Base-by-base conservation (phyloP, 2,888 invertebrate species). In the Norana najaformis region DNA sequence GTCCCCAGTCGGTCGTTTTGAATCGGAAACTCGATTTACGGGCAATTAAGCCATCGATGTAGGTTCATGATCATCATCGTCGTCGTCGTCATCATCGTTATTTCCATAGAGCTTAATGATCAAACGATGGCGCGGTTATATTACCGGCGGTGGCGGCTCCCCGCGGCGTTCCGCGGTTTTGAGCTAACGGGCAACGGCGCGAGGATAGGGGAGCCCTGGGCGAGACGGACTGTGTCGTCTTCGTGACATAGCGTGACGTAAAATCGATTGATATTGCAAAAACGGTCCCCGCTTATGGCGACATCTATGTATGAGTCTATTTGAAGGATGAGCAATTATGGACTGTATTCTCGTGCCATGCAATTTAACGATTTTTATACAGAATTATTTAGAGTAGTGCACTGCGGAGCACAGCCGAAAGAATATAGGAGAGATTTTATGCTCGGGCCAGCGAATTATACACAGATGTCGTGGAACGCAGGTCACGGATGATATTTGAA, bases 21-120 rank as follows among this genome's bases (percentile, higher is more conserved):
- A 69, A 69, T 69, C 69, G 69, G 69, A n/a, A 69, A 69, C 69
- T n/a, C 69, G n/a, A 69, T 69, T n/a, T n/a, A n/a, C 69, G 69
- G n/a, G 69, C 69, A 69, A 69, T 69, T n/a, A 69, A 69, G 30
- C n/a, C 30, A 69, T n/a, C 69, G 69, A n/a, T 13, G 8, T 16
- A 8, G 11, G 69, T 8, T 69, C 69, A 11, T 69, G 6, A 69
- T 69, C 69, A 69, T 69, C 69, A 69, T 69, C 69, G n/a, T 69
- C 69, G 11, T 69, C 69, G 11, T n/a, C 69, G n/a, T 69, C 30
- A 8, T 53, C 53, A 3, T 53, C 53, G 3, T 69, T 69, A 69
- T 69, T 69, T 69, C n/a, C 69, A 69, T 69, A n/a, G 30, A 69
- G 69, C 69, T 30, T n/a, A 69, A 69, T n/a, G 69, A 69, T 69